Base-by-base conservation (phyloP, 1,140 invertebrate species). In the Muscidifurax raptorellus region DNA sequence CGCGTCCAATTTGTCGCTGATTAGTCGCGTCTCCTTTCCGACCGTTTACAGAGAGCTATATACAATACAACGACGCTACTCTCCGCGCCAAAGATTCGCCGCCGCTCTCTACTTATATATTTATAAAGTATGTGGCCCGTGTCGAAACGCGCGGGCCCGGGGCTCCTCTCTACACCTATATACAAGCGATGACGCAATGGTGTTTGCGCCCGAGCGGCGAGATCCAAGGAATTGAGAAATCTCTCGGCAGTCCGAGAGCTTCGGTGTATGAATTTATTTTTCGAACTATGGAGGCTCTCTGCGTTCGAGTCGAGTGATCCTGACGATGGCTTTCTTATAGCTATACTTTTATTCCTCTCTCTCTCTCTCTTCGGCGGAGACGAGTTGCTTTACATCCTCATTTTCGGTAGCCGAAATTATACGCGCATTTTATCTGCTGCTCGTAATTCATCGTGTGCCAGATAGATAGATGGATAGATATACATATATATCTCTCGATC, bases 1-100 rank as follows among this genome's bases (percentile, higher is more conserved):
- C 10, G 27, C 18, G n/a, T n/a, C 36, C 82, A 83, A 83, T 83
- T 83, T 83, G 82, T 83, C 82, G 82, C 75, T 47, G 74, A 83
- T 83, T 83, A 83, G 27, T 69, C 66, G 25, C 28, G 66, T 59
- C 52, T 27, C 66, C 12, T 28, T 69, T 69, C 30, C 72, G 28
- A 40, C 27, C 72, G 4, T 72, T 10, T 72, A 32, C 36, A 72
- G 3, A 71, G 9, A 12, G 2, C 36, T 40, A 40, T 40, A 40
- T 40, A n/a, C n/a, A n/a, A n/a, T n/a, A n/a, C n/a, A n/a, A n/a
- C n/a, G n/a, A n/a, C n/a, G n/a, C n/a, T n/a, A n/a, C n/a, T n/a
- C n/a, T n/a, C n/a, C n/a, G n/a, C 36, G 36, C 36, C 36, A 10
- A 10, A 40, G 36, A 40, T 40, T 40, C 36, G 36, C 36, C 10